Conservation (phyloP, 2,797 vertebrate genomes). For the Enteromius paludinosus region DNA sequence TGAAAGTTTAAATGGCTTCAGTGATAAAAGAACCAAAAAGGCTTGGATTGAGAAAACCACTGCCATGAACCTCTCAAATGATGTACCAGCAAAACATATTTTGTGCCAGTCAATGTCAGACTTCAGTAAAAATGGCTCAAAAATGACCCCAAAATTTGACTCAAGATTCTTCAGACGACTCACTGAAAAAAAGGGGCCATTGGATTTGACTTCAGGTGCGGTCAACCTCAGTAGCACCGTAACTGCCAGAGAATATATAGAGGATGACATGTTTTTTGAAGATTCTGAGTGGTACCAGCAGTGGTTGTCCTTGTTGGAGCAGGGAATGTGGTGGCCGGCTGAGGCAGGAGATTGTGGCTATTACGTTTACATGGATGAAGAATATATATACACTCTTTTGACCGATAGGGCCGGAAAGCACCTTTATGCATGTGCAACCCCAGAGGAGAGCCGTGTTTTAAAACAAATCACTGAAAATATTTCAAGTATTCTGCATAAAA, state of each 20-base stretch:
- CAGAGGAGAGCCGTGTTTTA: conserved; percentile 77
- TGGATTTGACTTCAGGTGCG: conserved; percentile 81
- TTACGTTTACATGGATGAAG: conserved; percentile 90
- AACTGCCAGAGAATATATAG: conserved; percentile 68
- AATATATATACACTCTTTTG: conserved; percentile 91
- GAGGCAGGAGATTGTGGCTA: conserved; percentile 92
- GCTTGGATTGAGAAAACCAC: conserved; percentile 73
- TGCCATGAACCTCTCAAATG: conserved; percentile 83
- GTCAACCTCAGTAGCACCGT: conserved; percentile 84
- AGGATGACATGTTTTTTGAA: conserved; percentile 76
- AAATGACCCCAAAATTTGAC: conserved; percentile 69
- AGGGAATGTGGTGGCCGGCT: conserved; percentile 94
- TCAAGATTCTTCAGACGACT: conserved; percentile 78
- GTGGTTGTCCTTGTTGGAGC: conserved; percentile 89
- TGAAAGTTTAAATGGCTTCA: conserved; percentile 69
- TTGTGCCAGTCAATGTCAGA: conserved; percentile 75
- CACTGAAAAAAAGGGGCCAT: conserved; percentile 81
- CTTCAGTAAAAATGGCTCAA: conserved; percentile 68
- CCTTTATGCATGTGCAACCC: conserved; percentile 86
- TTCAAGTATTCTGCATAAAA: conserved; percentile 76
- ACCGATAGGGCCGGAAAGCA: conserved; percentile 91
- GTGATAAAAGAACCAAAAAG: conserved; percentile 61
- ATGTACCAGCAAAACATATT: conserved; percentile 75
- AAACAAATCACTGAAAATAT: conserved; percentile 79
- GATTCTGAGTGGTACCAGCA: conserved; percentile 89